phyloP scores from a whole-genome alignment of 35 echinoderm and acorn worm genomes.

The Eucidaris tribuloides region DNA sequence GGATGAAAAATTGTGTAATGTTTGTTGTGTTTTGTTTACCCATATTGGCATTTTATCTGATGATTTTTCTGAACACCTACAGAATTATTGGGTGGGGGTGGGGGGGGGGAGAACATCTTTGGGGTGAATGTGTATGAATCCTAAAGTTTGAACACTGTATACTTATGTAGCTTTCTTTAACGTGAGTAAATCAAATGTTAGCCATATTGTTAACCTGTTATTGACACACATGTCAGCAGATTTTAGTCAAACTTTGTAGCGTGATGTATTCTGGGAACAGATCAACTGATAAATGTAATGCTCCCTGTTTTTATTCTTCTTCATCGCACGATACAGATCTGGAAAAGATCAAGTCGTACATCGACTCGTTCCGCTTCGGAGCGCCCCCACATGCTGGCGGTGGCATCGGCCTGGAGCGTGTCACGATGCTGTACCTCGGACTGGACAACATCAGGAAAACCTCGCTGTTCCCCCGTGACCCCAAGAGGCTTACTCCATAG shows the following conservation, averaged over 20 bases:
- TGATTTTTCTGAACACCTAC: no score
- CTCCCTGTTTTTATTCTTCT: slow-evolving; percentile 15
- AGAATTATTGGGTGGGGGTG: no score
- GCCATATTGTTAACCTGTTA: no score
- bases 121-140: no score
- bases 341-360: slow-evolving; percentile 84
- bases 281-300: background rate
- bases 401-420: slow-evolving; percentile 92
- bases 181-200: no score
- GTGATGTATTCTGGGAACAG: background rate
- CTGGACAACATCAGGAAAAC: slow-evolving; percentile 97
- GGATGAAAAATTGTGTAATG: no score
- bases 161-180: no score
- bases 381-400: slow-evolving; percentile 92
- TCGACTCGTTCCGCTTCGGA: slow-evolving; percentile 91
- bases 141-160: no score
- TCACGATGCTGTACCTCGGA: slow-evolving; percentile 97
- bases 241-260: background rate
- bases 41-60: no score
- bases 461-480: slow-evolving; percentile 97
- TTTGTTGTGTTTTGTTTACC: no score
- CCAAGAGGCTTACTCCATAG: slow-evolving; percentile 91
- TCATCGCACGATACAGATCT: slow-evolving; percentile 36
- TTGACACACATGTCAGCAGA: no score
- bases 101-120: no score